phyloP scores from a whole-genome alignment of 2,888 invertebrate species.

The Cistogaster globosa region DNA sequence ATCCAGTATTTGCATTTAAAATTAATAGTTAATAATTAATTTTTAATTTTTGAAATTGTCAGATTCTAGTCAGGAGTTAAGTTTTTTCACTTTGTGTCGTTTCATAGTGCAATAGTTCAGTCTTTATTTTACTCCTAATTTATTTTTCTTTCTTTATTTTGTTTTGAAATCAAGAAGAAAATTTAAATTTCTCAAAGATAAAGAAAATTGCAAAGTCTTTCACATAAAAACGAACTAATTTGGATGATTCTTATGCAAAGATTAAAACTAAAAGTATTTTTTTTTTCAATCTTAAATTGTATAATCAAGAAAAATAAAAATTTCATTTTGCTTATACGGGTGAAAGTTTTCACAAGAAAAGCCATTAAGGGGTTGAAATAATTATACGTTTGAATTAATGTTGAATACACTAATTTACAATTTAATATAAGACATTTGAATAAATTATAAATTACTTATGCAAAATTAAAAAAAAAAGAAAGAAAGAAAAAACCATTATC shows the following conservation, averaged over 20 bases:
- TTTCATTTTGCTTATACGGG: background rate
- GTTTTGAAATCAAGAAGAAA: too few species aligned
- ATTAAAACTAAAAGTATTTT: slow-evolving; percentile 16
- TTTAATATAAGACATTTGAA: slow-evolving; percentile 26
- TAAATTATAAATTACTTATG: too few species aligned
- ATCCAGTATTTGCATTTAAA: too few species aligned
- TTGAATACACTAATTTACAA: slow-evolving; percentile 29
- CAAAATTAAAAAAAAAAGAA: background rate
- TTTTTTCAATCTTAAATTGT: slow-evolving; percentile 6
- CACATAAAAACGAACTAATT: slow-evolving; percentile 23
- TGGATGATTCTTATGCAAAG: slow-evolving; percentile 22
- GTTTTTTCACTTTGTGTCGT: too few species aligned
- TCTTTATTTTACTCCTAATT: too few species aligned
- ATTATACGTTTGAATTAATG: background rate
- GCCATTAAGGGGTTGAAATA: slow-evolving; percentile 26
- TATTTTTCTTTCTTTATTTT: too few species aligned
- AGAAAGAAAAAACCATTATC: background rate
- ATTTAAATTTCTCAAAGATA: too few species aligned
- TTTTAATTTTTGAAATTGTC: too few species aligned
- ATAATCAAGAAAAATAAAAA: slow-evolving; percentile 4
- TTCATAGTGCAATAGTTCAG: slow-evolving; percentile 12
- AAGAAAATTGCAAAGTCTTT: slow-evolving; percentile 33
- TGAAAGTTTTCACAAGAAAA: background rate
- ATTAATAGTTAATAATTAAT: too few species aligned
- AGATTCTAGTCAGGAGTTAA: too few species aligned